Conservation (phyloP, 2,888 invertebrate genomes). For the Strigamia crassipes region DNA sequence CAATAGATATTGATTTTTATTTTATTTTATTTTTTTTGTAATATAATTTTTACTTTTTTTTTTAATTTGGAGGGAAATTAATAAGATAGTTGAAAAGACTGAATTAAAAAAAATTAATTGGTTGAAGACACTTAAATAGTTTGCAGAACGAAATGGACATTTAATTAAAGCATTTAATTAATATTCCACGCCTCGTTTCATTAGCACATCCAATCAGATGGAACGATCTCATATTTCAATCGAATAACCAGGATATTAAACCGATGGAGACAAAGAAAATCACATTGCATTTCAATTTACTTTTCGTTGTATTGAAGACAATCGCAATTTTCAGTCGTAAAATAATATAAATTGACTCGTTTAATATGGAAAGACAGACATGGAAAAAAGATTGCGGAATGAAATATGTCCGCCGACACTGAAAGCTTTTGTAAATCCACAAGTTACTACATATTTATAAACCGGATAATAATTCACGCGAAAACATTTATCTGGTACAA, state of each 20-base stretch:
- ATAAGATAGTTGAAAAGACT: background rate
- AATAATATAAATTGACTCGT: background rate
- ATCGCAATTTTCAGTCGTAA: conserved; percentile 10
- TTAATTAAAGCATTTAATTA: conserved; percentile 10
- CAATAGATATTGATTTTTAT: no score
- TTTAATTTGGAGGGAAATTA: background rate
- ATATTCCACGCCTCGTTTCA: conserved; percentile 10
- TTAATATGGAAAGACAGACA: background rate
- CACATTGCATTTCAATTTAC: background rate
- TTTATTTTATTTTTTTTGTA: no score
- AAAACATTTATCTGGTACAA: no score
- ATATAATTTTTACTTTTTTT: no score
- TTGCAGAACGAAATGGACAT: background rate
- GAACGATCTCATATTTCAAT: conserved; percentile 10
- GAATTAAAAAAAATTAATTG: background rate
- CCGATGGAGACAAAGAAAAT: conserved; percentile 10
- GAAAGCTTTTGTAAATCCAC: no score
- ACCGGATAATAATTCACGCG: no score
- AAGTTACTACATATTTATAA: no score
- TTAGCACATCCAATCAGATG: conserved; percentile 10
- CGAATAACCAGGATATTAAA: conserved; percentile 1
- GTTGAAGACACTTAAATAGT: background rate
- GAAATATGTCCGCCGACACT: background rate
- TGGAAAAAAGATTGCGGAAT: background rate
- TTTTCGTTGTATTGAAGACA: background rate